These are phyloP conservation scores for Byasa hedistus DNA, from an alignment of 2,888 invertebrate genomes.

Conservation along the genomic window DNA sequence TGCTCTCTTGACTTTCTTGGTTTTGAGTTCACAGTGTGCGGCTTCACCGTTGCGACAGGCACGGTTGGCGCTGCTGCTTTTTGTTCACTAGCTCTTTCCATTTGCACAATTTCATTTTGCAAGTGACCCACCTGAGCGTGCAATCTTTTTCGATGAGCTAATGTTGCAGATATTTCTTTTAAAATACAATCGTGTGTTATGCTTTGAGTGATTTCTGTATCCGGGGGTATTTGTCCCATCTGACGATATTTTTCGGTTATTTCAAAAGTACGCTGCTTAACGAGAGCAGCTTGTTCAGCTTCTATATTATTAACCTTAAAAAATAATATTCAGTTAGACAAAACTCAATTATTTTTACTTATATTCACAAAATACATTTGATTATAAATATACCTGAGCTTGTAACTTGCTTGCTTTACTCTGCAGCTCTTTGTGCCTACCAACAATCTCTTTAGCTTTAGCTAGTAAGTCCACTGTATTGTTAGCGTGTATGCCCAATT, in stretches of 20 bases:
- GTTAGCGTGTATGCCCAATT: conserved; percentile 92
- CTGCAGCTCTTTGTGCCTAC: conserved; percentile 94
- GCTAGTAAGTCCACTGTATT: conserved; percentile 91
- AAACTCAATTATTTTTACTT: neutral
- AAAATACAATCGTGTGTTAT: conserved; percentile 90
- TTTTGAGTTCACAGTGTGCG: conserved; percentile 63
- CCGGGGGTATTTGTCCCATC: conserved; percentile 76
- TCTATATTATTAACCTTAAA: conserved; percentile 83
- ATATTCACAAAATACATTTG: conserved; percentile 31
- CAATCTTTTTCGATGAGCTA: conserved; percentile 90
- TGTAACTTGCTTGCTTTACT: conserved; percentile 92
- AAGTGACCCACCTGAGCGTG: conserved; percentile 88
- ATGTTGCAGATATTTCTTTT: conserved; percentile 91
- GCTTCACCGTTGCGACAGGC: conserved; percentile 69
- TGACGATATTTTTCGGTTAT: conserved; percentile 85
- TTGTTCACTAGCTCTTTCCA: conserved; percentile 86
- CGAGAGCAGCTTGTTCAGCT: conserved; percentile 86
- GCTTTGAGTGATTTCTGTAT: conserved; percentile 82
- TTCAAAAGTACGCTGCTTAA: conserved; percentile 87
- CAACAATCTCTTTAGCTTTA: conserved; percentile 95
- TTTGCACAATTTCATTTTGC: conserved; percentile 86
- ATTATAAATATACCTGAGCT: conserved; percentile 82
- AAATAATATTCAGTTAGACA: neutral
- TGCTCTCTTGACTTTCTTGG: conserved; percentile 83
- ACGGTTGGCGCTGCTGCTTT: conserved; percentile 67